Conservation (phyloP, 1,140 invertebrate species). For the Dreissena rostriformis region DNA sequence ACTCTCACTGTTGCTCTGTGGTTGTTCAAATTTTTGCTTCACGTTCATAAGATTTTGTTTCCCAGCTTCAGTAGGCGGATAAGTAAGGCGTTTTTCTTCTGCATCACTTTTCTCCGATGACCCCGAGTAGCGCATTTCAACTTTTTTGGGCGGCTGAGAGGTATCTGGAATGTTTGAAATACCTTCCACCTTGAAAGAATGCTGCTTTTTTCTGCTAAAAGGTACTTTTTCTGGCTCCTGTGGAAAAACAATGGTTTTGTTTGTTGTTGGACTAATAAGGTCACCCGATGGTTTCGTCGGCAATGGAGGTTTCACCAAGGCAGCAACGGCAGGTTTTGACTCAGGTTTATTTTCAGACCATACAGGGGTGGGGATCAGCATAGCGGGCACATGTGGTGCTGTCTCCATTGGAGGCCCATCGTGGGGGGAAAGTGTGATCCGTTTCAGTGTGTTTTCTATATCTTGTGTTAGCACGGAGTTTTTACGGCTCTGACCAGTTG, state of each 20-base stretch:
- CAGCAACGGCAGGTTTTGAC: background rate
- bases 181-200: constrained; percentile 14
- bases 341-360: background rate
- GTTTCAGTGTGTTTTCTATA: constrained; percentile 29
- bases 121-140: constrained; percentile 21
- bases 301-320: background rate
- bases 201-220: background rate
- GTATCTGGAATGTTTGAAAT: background rate
- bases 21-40: constrained; percentile 34
- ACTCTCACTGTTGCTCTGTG: background rate
- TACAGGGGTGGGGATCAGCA: background rate
- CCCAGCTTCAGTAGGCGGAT: constrained; percentile 14
- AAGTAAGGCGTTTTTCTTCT: constrained; percentile 31
- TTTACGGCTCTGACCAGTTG: background rate
- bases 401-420: background rate
- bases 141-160: background rate
- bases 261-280: too few species aligned
- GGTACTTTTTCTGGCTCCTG: background rate
- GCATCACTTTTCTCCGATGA: background rate
- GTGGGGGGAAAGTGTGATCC: background rate
- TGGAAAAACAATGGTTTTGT: background rate
- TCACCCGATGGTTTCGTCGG: constrained; percentile 7
- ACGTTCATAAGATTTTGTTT: constrained; percentile 8
- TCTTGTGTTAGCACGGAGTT: constrained; percentile 31
- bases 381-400: background rate